Base-by-base conservation (phyloP, 2,797 vertebrate species). In the Darevskia mixta region DNA sequence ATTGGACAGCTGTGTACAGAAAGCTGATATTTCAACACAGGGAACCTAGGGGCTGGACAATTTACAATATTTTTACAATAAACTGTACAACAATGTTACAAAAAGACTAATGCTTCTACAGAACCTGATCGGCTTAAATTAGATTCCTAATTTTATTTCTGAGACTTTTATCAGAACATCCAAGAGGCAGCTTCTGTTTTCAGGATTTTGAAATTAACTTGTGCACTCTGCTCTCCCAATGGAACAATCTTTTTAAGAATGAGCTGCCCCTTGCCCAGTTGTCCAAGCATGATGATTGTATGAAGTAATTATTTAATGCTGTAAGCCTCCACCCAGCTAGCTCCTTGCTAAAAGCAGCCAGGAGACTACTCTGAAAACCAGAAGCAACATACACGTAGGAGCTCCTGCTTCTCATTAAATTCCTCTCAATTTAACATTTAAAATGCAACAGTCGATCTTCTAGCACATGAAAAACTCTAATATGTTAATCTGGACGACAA, bases 401-500 rank as follows among this genome's bases (percentile, higher is more conserved):
- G 23, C 25, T 32, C 83, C 66, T 45, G 80, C 32, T 61, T 83
- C 66, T 72, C n/a, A 67, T 81, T 89, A 80, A 76, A 71, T 88
- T 83, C 43, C 4, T 35, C 17, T 86, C 11, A 55, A 64, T 69
- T 69, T 55, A 76, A 89, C 71, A 76, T 81, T 67, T 76, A 67
- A 83, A 83, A 88, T 83, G 88, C 83, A 94, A 91, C 86, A 89
- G 6, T 92, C 66, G 77, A 88, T 92, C 86, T 84, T 85, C 76
- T 61, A 89, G 29, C 89, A 87, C 91, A 94, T 76, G 91, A 96
- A 94, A 93, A 93, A 41, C 67, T 11, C 32, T 82, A 88, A 55
- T 85, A 93, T 94, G 90, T 87, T 92, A 87, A 89, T 90, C 87
- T 88, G 89, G 92, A 91, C 90, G 87, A 80, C 66, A 90, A 95